These are phyloP conservation scores for Chesias legatella DNA, from an alignment of 2,888 invertebrate genomes.

Conservation along the genomic window DNA sequence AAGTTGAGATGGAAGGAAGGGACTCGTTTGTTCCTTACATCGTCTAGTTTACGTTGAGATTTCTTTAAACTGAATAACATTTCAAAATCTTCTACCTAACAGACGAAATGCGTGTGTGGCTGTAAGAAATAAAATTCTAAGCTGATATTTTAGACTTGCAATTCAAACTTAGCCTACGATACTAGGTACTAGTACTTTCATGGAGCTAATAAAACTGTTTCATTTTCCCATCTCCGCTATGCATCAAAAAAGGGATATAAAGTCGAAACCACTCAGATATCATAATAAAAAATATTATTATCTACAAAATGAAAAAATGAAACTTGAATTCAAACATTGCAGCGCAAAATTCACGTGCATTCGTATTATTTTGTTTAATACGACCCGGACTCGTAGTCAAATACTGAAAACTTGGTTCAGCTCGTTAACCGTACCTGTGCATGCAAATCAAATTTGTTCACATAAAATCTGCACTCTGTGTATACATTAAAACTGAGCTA, in stretches of 20 bases:
- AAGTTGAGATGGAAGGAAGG: too few species aligned
- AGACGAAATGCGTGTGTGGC: too few species aligned
- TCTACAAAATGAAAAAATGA: conserved; percentile 13
- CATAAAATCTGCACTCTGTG: conserved; percentile 11
- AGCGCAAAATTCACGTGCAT: conserved; percentile 15
- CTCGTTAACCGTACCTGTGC: conserved; percentile 36
- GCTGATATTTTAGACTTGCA: too few species aligned
- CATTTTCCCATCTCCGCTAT: conserved; percentile 23
- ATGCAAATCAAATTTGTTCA: conserved; percentile 3
- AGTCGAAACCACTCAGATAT: conserved; percentile 3
- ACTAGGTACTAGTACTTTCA: too few species aligned
- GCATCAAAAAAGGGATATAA: background rate
- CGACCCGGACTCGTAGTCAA: conserved; percentile 21
- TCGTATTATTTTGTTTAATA: conserved; percentile 19
- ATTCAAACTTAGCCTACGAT: too few species aligned
- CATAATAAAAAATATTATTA: background rate
- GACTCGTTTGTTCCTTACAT: too few species aligned
- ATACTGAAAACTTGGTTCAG: conserved; percentile 32
- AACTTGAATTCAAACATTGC: conserved; percentile 19
- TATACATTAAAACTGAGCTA: conserved; percentile 11
- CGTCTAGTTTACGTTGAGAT: too few species aligned
- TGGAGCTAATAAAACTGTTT: too few species aligned
- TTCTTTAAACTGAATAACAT: too few species aligned
- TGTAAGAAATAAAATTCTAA: too few species aligned
- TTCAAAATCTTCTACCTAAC: too few species aligned